Evolutionary conservation across 2,797 vertebrate genomes (phyloP), one percentile per base, ranked within the genome.

Genomic region (Sylvilagus floridanus): DNA sequence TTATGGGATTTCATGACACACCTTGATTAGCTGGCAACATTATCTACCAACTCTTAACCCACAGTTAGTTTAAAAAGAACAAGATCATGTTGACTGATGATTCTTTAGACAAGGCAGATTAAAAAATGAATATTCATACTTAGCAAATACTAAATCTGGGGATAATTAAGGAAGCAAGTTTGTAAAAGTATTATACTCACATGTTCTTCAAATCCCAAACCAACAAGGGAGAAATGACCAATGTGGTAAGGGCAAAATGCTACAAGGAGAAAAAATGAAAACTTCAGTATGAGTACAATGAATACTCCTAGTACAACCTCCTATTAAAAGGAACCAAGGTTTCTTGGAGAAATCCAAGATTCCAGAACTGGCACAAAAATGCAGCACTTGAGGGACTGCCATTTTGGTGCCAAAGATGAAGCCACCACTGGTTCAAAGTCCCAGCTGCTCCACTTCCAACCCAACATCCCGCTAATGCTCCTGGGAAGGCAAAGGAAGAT

Each of bases 181-280:
- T 88, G 65, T 63, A 62, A 76, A 97, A 30, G 63, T 69, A 91
- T 52, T 76, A 92, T 98, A 98, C 99, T 99, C 98, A 99, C 99
- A 94, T 99, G 99, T 97, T 99, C 99, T 97, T 99, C 99, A 98
- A 99, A 99, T 96, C 99, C 99, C 91, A 99, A 98, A 93, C 99
- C 99, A 97, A 99, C 99, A 62, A 99, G 99, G 90, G 99, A 99
- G 98, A 99, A 99, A 98, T 99, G 99, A 47, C 99, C 99, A 54
- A 99, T 99, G 97, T 99, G 99, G 97, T 99, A 99, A 0, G 99
- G 99, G 98, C 99, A 99, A 98, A 99, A 99, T 91, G 99, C 99
- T 99, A 98, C 54, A 79, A 96, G 8, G 65, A 73, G 81, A 7
- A 90, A 72, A 96, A 96, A 50, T 97, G 95, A 96, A 96, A 96